Evolutionary conservation across 2,113 vertebrate genomes (phyloP).

Genomic region (Platycercus adscitus): DNA sequence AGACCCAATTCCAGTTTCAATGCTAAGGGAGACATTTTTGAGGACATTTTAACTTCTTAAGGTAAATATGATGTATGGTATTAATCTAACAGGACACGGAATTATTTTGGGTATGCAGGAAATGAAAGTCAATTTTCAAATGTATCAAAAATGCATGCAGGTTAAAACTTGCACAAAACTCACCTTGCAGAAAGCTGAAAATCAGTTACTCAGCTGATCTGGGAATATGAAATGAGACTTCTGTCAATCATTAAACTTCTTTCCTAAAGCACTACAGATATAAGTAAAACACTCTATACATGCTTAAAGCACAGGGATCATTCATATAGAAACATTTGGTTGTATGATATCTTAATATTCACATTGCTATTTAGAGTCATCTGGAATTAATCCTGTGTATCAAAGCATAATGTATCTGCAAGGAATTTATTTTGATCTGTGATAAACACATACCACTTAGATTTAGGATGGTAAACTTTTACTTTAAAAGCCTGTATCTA

Average conservation of each 20-base stretch:
- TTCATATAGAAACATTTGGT: not conserved
- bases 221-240: constrained; percentile 22
- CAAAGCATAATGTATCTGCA: not conserved
- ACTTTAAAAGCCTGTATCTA: not conserved
- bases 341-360: not conserved
- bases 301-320: not conserved
- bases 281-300: not conserved
- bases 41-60: constrained; percentile 45
- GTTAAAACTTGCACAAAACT: constrained; percentile 51
- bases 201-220: not conserved
- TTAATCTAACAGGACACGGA: constrained; percentile 40
- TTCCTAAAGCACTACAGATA: not conserved
- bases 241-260: not conserved
- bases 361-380: not conserved
- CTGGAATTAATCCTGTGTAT: not conserved
- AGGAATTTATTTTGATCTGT: not conserved
- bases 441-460: not conserved
- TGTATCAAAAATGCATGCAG: constrained; percentile 58
- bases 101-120: constrained; percentile 48
- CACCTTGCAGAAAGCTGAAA: constrained; percentile 16
- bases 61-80: constrained; percentile 45
- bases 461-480: not conserved
- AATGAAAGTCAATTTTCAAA: constrained; percentile 56
- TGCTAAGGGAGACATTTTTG: constrained; percentile 1
- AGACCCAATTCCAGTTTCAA: not conserved